A percentile compares a stretch with the other conserved stretches of the same genome.
Conservation (phyloP, 2,113 vertebrate species). For the mouse (Mus musculus) region DNA sequence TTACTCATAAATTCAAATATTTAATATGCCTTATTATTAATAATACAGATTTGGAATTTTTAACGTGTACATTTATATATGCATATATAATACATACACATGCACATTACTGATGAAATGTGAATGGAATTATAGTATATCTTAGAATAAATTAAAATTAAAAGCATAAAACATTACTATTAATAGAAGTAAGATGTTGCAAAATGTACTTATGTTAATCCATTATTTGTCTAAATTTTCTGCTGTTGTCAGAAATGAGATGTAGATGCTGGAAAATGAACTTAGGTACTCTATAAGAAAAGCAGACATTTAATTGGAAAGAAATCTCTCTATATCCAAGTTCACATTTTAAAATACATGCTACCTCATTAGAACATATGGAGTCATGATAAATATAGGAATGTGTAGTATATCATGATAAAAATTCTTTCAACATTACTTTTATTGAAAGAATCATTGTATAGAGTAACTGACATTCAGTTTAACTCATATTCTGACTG, state of each 20-base stretch:
- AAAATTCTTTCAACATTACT: neutral
- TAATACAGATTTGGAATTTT: neutral
- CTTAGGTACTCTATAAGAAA: neutral
- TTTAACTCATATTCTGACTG: neutral
- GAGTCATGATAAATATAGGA: neutral
- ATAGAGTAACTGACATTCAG: neutral
- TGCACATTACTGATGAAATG: too few species aligned
- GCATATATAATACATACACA: too few species aligned
- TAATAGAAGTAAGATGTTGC: neutral
- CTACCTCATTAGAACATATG: neutral
- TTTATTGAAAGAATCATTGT: neutral
- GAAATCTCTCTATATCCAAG: neutral
- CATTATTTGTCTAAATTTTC: neutral
- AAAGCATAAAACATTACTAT: neutral
- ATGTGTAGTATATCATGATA: neutral
- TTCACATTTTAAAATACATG: neutral
- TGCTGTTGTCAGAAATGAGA: neutral
- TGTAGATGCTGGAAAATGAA: neutral
- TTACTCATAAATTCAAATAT: neutral
- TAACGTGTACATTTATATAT: too few species aligned
- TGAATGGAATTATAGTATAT: neutral
- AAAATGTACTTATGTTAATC: neutral
- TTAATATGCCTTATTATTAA: too few species aligned
- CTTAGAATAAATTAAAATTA: slow-evolving; percentile 13
- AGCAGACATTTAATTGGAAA: neutral